Conservation (phyloP, 2,113 vertebrate species). For the Protomyctophum bolini region DNA sequence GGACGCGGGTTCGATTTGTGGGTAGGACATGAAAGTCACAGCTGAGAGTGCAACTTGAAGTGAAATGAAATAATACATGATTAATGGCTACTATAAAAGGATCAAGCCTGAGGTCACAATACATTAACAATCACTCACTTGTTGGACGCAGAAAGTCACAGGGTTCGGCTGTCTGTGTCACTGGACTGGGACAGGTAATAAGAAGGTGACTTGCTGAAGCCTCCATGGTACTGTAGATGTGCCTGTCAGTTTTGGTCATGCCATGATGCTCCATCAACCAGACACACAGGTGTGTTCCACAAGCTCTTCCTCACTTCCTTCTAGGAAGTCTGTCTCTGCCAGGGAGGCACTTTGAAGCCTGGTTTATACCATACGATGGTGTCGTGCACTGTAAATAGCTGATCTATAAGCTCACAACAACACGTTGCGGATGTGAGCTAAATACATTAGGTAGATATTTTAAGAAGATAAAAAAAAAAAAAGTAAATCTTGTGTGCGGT, state of each 20-base stretch:
- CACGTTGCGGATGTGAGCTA: no score
- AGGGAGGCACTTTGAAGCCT: no score
- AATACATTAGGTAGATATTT: no score
- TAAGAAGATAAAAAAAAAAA: no score
- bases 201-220: constrained; percentile 34
- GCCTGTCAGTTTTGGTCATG: constrained; percentile 41
- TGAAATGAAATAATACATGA: constrained; percentile 15
- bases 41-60: no score
- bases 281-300: constrained; percentile 19
- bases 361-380: no score
- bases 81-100: constrained; percentile 42
- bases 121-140: constrained; percentile 10
- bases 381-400: no score
- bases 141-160: constrained; percentile 25
- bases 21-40: no score
- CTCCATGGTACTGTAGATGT: constrained; percentile 20
- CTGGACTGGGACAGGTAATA: neutral
- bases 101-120: constrained; percentile 30
- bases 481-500: no score
- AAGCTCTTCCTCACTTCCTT: neutral
- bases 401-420: no score
- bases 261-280: constrained; percentile 13
- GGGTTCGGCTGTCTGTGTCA: constrained; percentile 40
- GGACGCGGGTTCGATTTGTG: no score
- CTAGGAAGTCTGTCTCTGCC: constrained; percentile 3